A percentile compares a stretch with the other conserved stretches of the same genome.
These are phyloP conservation scores for Rhabdornis inornatus DNA, from an alignment of 2,113 vertebrate genomes.

Conservation along the genomic window DNA sequence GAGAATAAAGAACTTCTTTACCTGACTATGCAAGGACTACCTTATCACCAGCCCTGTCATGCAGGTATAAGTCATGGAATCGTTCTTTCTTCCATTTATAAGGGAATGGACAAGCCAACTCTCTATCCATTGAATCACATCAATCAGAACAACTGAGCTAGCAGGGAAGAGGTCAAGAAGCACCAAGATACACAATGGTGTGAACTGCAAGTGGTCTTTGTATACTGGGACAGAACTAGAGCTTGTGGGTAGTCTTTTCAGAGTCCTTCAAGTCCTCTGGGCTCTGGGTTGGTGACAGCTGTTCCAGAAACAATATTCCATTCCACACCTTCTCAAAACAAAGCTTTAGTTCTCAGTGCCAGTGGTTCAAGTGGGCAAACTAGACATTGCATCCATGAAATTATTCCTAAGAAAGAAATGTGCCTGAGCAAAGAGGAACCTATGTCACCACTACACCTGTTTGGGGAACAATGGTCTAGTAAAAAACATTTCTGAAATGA, in stretches of 20 bases:
- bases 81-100: background rate
- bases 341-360: rapidly evolving
- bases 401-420: background rate
- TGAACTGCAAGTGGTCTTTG: background rate
- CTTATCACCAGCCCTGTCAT: background rate
- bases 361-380: background rate
- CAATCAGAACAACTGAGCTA: background rate
- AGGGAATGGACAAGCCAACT: background rate
- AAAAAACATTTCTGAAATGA: background rate
- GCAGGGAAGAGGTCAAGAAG: background rate
- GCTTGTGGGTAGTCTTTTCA: background rate
- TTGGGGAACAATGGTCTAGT: background rate
- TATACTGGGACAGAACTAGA: background rate
- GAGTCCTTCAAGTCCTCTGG: background rate
- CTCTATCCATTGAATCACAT: background rate
- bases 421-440: background rate
- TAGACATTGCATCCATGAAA: background rate
- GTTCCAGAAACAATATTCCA: background rate
- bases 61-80: background rate
- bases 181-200: background rate
- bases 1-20: background rate
- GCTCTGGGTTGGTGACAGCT: background rate
- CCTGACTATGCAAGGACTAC: background rate
- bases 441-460: background rate
- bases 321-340: background rate